phyloP scores from a whole-genome alignment of 1,140 invertebrate genomes.

The Melipona quadrifasciata region DNA sequence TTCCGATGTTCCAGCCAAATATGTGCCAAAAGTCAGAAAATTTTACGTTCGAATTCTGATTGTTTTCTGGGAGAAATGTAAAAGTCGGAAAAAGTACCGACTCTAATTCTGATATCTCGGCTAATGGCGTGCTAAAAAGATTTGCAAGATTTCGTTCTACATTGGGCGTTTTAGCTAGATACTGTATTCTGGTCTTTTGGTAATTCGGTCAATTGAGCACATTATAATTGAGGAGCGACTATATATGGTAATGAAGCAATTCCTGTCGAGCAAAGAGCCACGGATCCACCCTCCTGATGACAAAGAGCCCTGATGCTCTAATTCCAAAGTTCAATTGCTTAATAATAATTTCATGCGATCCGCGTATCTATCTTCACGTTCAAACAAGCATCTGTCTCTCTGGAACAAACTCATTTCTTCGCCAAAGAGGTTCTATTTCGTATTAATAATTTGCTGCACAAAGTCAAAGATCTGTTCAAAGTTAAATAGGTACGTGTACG shows the following conservation, averaged over 20 bases:
- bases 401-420: not conserved
- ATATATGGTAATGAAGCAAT: conserved; percentile 20
- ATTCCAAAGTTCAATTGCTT: not conserved
- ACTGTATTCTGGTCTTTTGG: not conserved
- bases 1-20: too few relatives aligned
- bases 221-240: not conserved
- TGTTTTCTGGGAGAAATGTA: too few relatives aligned
- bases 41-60: too few relatives aligned
- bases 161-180: not conserved
- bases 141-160: not conserved
- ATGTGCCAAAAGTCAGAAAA: too few relatives aligned
- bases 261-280: not conserved
- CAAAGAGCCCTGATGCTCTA: not conserved
- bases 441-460: not conserved
- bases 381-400: not conserved
- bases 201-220: not conserved
- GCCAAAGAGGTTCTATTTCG: not conserved
- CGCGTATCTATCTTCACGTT: not conserved
- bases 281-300: not conserved
- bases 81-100: too few relatives aligned
- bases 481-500: too few relatives aligned
- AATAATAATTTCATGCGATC: not conserved
- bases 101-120: too few relatives aligned
- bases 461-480: not conserved
- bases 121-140: too few relatives aligned